phyloP scores from a whole-genome alignment of 2,113 vertebrate species.

The Labrus mixtus region DNA sequence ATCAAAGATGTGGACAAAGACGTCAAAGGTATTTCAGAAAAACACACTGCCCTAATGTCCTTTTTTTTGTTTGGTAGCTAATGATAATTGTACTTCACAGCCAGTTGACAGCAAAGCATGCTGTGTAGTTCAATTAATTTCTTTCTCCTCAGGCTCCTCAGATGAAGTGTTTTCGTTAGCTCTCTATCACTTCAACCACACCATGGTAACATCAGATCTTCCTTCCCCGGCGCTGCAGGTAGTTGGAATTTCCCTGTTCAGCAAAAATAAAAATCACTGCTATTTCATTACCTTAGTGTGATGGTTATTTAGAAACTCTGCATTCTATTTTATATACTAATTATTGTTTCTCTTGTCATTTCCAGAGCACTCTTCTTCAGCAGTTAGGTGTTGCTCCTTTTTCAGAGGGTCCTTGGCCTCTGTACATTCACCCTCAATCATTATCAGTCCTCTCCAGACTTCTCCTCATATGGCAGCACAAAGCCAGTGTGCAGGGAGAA shows the following conservation, averaged over 20 bases:
- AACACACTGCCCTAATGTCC: background rate
- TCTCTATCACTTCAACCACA: constrained; percentile 98
- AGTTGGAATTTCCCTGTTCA: constrained; percentile 9
- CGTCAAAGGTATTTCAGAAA: constrained; percentile 87
- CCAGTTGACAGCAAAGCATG: background rate
- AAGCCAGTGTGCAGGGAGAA: constrained; percentile 91
- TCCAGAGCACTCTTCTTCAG: constrained; percentile 93
- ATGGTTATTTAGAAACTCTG: background rate
- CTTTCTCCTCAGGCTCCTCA: constrained; percentile 85
- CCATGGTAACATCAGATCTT: constrained; percentile 96
- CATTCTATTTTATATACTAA: background rate
- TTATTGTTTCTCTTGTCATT: constrained; percentile 46
- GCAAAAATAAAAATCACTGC: background rate
- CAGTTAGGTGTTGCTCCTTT: constrained; percentile 95
- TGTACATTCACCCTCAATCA: constrained; percentile 96
- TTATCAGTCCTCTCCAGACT: constrained; percentile 95
- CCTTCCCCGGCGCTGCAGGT: constrained; percentile 96
- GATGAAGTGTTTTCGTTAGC: constrained; percentile 97
- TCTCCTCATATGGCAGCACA: constrained; percentile 97
- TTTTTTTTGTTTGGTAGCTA: background rate
- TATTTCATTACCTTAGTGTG: background rate
- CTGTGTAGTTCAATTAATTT: background rate
- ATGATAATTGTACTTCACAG: background rate
- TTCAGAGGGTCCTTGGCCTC: constrained; percentile 95
- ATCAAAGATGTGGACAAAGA: constrained; percentile 99